Percentiles rank a stretch among this genome's conserved stretches.
phyloP scores from a whole-genome alignment of 1,140 invertebrate species.

The Adoxophyes honmai region DNA sequence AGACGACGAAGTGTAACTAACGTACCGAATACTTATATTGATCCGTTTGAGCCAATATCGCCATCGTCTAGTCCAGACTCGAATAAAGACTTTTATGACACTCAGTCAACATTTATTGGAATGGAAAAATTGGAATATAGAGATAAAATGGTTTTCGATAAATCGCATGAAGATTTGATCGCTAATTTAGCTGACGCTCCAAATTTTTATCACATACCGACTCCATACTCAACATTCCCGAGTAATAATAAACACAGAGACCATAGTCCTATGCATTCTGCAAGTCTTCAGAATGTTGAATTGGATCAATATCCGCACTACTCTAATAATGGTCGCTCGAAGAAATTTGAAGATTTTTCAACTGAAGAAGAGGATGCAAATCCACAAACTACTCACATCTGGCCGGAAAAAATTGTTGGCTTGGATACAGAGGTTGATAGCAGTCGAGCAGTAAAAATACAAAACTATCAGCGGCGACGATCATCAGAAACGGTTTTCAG shows the following conservation, averaged over 20 bases:
- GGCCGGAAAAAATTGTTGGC: slow-evolving; percentile 77
- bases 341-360: slow-evolving; percentile 61
- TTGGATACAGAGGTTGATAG: slow-evolving; percentile 75
- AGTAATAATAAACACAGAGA: slow-evolving; percentile 79
- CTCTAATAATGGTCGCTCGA: slow-evolving; percentile 59
- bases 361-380: slow-evolving; percentile 63
- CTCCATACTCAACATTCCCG: slow-evolving; percentile 80
- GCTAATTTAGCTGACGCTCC: slow-evolving; percentile 77
- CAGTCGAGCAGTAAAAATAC: slow-evolving; percentile 64
- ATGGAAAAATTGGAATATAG: slow-evolving; percentile 67
- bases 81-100: slow-evolving; percentile 81
- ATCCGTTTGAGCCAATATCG: slow-evolving; percentile 74
- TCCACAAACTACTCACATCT: slow-evolving; percentile 74
- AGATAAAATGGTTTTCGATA: slow-evolving; percentile 66
- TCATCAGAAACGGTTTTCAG: slow-evolving; percentile 83
- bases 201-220: slow-evolving; percentile 81
- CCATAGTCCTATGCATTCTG: slow-evolving; percentile 79
- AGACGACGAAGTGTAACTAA: slow-evolving; percentile 56
- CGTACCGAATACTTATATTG: slow-evolving; percentile 62
- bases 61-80: slow-evolving; percentile 82
- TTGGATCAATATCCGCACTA: slow-evolving; percentile 79
- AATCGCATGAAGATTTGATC: slow-evolving; percentile 78
- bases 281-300: slow-evolving; percentile 82
- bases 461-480: slow-evolving; percentile 68
- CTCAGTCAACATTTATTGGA: slow-evolving; percentile 66